A percentile compares a stretch with the other conserved stretches of the same genome.
phyloP scores from a whole-genome alignment of 2,888 invertebrate species.

The Agonum fuliginosum region DNA sequence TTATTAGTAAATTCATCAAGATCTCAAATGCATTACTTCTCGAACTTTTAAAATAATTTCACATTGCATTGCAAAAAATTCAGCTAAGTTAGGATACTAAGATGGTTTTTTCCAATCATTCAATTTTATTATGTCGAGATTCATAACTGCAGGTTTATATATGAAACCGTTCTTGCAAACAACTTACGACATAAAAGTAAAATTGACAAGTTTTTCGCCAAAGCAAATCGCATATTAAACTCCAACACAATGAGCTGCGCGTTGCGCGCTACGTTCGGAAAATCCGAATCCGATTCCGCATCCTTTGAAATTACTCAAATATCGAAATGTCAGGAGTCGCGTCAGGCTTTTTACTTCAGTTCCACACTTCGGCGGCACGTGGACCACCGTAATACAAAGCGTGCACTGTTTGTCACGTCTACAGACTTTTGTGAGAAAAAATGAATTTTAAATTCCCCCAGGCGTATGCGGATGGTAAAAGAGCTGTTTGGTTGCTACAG shows the following conservation, averaged over 20 bases:
- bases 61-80: too few relatives aligned
- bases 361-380: not conserved
- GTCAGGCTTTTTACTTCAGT: constrained; percentile 25
- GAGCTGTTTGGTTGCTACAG: not conserved
- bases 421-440: constrained; percentile 38
- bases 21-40: too few relatives aligned
- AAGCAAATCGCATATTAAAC: constrained; percentile 21
- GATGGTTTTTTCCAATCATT: too few relatives aligned
- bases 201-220: not conserved
- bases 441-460: constrained; percentile 27
- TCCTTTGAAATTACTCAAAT: constrained; percentile 43
- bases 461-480: constrained; percentile 2
- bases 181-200: too few relatives aligned
- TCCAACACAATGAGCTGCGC: not conserved
- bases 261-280: too few relatives aligned
- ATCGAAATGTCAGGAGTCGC: constrained; percentile 44
- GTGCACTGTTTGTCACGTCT: constrained; percentile 41
- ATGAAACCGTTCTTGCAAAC: too few relatives aligned
- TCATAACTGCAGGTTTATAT: too few relatives aligned
- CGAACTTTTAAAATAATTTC: too few relatives aligned
- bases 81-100: too few relatives aligned
- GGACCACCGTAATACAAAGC: constrained; percentile 40
- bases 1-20: too few relatives aligned
- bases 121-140: too few relatives aligned
- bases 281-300: constrained; percentile 15